A percentile compares a stretch with the other conserved stretches of the same genome.
These are phyloP conservation scores for Agrilus cyanescens DNA, from an alignment of 2,888 invertebrate species.

Conservation along the genomic window DNA sequence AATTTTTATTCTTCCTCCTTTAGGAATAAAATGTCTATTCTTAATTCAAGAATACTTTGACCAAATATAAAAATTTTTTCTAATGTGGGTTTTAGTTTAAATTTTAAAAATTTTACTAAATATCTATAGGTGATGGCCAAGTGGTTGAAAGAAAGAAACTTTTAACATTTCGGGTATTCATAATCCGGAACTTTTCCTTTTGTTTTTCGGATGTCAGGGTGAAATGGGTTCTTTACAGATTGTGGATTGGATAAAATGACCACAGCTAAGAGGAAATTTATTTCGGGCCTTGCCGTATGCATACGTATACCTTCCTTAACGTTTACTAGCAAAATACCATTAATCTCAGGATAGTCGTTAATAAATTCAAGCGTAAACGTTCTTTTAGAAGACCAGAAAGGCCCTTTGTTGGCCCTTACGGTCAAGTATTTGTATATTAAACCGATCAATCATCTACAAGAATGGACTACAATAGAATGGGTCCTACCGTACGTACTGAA, in stretches of 20 bases:
- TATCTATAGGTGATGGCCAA: too few relatives aligned
- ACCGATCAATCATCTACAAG: slow-evolving; percentile 38
- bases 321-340: slow-evolving; percentile 30
- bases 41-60: too few relatives aligned
- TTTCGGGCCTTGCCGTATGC: slow-evolving; percentile 24
- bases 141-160: too few relatives aligned
- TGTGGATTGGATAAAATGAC: not conserved
- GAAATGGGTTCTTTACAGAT: not conserved
- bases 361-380: slow-evolving; percentile 37
- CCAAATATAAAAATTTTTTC: too few relatives aligned
- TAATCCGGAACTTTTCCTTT: too few relatives aligned
- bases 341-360: slow-evolving; percentile 36
- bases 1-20: too few relatives aligned
- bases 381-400: slow-evolving; percentile 34
- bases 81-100: too few relatives aligned
- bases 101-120: too few relatives aligned
- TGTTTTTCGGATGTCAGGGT: not conserved
- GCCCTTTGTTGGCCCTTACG: slow-evolving; percentile 37
- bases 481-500: slow-evolving; percentile 19
- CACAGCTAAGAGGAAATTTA: not conserved
- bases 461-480: slow-evolving; percentile 28
- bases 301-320: slow-evolving; percentile 2
- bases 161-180: too few relatives aligned
- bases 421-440: slow-evolving; percentile 41
- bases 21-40: too few relatives aligned